Evolutionary conservation across 2,113 vertebrate species (phyloP).

Genomic region (Actinemys pallida): DNA sequence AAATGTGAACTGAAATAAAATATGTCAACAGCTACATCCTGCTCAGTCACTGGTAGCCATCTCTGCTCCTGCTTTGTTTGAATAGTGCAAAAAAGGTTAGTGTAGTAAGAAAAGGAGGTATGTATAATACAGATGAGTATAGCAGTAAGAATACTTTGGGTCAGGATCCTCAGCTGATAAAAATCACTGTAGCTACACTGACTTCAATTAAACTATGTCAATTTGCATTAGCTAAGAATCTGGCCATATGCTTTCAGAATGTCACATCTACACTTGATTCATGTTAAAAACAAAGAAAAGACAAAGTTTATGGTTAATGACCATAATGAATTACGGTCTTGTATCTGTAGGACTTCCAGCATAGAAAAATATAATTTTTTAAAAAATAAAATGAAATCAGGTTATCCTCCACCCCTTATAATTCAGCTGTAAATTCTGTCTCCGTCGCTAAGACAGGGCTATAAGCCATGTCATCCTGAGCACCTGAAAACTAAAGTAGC

Average conservation of each 20-base stretch:
- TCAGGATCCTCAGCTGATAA: background rate
- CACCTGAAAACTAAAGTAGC: background rate
- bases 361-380: constrained; percentile 18
- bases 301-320: background rate
- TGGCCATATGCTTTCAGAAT: background rate
- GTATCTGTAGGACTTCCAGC: background rate
- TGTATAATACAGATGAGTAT: background rate
- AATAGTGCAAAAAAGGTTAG: background rate
- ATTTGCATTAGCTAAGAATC: background rate
- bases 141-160: background rate
- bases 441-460: background rate
- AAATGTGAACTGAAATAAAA: background rate
- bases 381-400: constrained; percentile 1
- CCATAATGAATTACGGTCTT: fast-evolving
- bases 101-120: background rate
- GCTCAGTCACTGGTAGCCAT: background rate
- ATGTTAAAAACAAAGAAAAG: background rate
- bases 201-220: background rate
- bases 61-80: background rate
- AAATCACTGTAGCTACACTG: fast-evolving
- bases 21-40: background rate
- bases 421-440: background rate
- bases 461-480: background rate
- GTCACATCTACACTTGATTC: background rate
- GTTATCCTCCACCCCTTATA: background rate